Conservation (phyloP, 2,888 invertebrate species). For the Dorcus parallelipipedus region DNA sequence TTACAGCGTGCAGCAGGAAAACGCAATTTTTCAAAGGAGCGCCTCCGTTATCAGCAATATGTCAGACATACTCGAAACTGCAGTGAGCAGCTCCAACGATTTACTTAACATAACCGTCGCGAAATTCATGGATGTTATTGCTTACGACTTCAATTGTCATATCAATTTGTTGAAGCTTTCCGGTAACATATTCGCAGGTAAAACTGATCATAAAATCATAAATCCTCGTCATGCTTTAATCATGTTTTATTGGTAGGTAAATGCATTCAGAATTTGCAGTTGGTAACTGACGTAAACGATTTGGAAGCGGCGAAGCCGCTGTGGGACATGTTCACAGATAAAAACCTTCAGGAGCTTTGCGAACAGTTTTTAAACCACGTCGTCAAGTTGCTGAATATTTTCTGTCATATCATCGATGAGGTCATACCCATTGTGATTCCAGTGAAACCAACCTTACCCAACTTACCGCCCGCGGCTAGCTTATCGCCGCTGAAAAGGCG, state of each 20-base stretch:
- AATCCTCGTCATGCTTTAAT: no score
- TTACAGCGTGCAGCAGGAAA: constrained; percentile 7
- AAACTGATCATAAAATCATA: background rate
- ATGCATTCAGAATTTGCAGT: constrained; percentile 27
- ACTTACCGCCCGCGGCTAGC: constrained; percentile 47
- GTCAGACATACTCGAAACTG: constrained; percentile 15
- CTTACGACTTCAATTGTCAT: constrained; percentile 55
- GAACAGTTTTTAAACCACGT: constrained; percentile 67
- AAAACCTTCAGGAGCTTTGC: constrained; percentile 52
- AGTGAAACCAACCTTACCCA: constrained; percentile 57
- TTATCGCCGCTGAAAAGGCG: constrained; percentile 50
- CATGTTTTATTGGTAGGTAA: constrained; percentile 9
- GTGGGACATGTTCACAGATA: constrained; percentile 47
- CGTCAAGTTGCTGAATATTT: constrained; percentile 68
- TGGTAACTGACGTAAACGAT: constrained; percentile 18
- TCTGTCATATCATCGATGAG: constrained; percentile 74
- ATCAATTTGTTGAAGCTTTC: constrained; percentile 52
- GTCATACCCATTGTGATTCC: constrained; percentile 53
- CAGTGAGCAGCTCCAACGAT: constrained; percentile 34
- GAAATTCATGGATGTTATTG: constrained; percentile 52
- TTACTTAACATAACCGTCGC: constrained; percentile 43
- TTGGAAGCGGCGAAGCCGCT: background rate
- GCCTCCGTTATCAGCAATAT: constrained; percentile 15
- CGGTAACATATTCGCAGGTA: constrained; percentile 59
- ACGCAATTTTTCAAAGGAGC: constrained; percentile 21